A percentile compares a stretch with the other conserved stretches of the same genome.
phyloP scores from a whole-genome alignment of 2,113 vertebrate species.

The Amblyornis subalaris region DNA sequence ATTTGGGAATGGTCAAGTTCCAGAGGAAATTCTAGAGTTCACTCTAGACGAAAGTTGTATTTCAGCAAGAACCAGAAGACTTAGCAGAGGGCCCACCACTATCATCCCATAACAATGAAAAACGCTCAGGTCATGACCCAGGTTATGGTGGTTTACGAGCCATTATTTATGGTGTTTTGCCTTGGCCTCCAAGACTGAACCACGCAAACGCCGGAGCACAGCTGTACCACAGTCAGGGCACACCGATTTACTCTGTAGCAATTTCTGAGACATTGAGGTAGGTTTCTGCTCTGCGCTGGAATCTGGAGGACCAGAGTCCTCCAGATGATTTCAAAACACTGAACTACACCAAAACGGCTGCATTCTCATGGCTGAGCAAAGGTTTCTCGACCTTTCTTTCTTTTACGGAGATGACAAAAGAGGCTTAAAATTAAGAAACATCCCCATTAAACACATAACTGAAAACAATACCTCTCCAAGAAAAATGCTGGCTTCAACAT shows the following conservation, averaged over 20 bases:
- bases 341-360: background rate
- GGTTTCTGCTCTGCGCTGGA: background rate
- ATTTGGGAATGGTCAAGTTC: background rate
- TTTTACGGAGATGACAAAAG: background rate
- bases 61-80: background rate
- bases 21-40: background rate
- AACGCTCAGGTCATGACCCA: background rate
- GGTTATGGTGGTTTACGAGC: background rate
- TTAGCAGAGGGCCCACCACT: background rate
- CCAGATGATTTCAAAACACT: background rate
- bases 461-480: conserved; percentile 32
- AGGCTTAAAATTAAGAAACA: background rate
- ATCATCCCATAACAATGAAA: background rate
- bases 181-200: background rate
- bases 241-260: background rate
- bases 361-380: background rate
- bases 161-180: background rate
- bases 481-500: conserved; percentile 19
- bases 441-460: background rate
- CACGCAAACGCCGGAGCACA: background rate
- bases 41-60: background rate
- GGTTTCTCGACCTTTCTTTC: background rate
- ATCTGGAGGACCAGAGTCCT: background rate
- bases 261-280: background rate
- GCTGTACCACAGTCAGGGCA: background rate